Percentiles rank a stretch among this genome's conserved stretches.
These are phyloP conservation scores for Trimorus sp. DNA, from an alignment of 2,888 invertebrate genomes.

Conservation along the genomic window DNA sequence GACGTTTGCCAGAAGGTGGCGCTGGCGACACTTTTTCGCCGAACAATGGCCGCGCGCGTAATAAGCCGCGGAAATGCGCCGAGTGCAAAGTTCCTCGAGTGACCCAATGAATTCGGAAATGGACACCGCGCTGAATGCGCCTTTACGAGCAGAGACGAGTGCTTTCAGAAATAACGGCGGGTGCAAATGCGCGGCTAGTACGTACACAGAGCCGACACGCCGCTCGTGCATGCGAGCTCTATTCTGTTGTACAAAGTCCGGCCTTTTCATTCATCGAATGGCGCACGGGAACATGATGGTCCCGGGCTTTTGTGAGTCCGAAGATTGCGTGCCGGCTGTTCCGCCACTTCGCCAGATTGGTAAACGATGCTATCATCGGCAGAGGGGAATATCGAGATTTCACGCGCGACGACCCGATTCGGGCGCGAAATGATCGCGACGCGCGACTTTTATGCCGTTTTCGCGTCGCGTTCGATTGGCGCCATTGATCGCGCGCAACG, in stretches of 20 bases:
- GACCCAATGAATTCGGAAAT: conserved; percentile 53
- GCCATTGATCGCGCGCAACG: too few relatives aligned
- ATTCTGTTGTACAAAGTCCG: conserved; percentile 54
- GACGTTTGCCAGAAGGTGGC: conserved; percentile 7
- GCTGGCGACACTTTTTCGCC: conserved; percentile 17
- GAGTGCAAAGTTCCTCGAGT: conserved; percentile 49
- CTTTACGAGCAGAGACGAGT: conserved; percentile 47
- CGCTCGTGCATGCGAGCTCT: conserved; percentile 37
- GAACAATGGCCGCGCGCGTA: conserved; percentile 29
- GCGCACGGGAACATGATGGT: conserved; percentile 44
- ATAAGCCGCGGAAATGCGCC: conserved; percentile 39
- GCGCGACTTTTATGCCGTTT: too few relatives aligned
- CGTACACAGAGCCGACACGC: conserved; percentile 21
- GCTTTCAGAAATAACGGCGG: conserved; percentile 39
- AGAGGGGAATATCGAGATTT: conserved; percentile 50
- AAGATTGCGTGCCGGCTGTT: conserved; percentile 60
- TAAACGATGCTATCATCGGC: conserved; percentile 51
- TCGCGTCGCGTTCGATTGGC: too few relatives aligned
- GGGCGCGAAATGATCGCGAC: too few relatives aligned
- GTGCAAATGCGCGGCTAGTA: conserved; percentile 38
- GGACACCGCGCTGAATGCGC: conserved; percentile 44
- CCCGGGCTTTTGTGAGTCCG: conserved; percentile 32
- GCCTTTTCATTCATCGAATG: conserved; percentile 59
- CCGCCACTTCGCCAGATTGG: conserved; percentile 56
- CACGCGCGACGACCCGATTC: conserved; percentile 7